phyloP scores from a whole-genome alignment of 2,888 invertebrate genomes.

The Aphrophora alni region DNA sequence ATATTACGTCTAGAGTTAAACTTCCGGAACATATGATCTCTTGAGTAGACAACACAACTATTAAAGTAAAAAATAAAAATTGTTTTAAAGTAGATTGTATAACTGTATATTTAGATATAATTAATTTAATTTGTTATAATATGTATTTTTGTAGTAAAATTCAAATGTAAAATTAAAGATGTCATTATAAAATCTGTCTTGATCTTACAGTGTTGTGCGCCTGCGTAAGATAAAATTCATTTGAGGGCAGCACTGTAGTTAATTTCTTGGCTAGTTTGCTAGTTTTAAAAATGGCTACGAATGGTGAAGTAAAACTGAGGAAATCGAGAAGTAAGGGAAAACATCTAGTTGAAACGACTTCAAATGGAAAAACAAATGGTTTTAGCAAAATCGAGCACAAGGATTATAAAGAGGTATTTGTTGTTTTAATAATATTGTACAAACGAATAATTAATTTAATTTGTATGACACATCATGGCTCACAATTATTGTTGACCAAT shows the following conservation, averaged over 20 bases:
- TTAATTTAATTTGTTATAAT: background rate
- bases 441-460: too few relatives aligned
- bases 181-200: background rate
- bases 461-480: too few relatives aligned
- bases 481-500: too few relatives aligned
- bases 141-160: background rate
- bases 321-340: slow-evolving; percentile 10
- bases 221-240: background rate
- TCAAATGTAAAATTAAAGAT: background rate
- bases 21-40: background rate
- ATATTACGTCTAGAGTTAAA: background rate
- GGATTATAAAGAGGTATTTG: background rate
- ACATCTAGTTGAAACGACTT: background rate
- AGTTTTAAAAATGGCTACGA: slow-evolving; percentile 21
- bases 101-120: too few relatives aligned
- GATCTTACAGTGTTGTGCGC: background rate
- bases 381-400: background rate
- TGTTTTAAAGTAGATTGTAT: too few relatives aligned
- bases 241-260: background rate
- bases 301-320: slow-evolving; percentile 13
- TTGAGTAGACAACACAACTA: background rate
- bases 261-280: background rate
- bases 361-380: slow-evolving; percentile 25
- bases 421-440: background rate
- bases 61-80: background rate